Conservation (phyloP, 2,888 invertebrate species). For the Dilophus febrilis region DNA sequence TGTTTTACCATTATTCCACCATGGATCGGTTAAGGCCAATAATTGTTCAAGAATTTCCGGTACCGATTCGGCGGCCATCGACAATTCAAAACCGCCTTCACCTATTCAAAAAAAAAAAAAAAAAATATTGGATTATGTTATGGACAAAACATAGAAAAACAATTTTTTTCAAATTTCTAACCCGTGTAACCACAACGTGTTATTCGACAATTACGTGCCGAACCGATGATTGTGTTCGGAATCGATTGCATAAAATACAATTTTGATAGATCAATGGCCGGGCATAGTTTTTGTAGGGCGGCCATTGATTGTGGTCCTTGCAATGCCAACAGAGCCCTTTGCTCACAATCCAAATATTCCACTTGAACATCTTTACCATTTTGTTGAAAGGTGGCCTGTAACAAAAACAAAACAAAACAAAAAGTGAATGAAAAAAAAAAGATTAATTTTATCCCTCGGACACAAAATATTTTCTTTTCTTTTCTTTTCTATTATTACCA, state of each 20-base stretch:
- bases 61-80: conserved; percentile 53
- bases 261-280: conserved; percentile 42
- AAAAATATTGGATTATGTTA: not conserved
- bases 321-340: conserved; percentile 64
- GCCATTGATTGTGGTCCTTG: conserved; percentile 63
- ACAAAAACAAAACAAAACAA: not conserved
- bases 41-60: conserved; percentile 50
- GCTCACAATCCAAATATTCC: conserved; percentile 53
- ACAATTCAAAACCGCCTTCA: conserved; percentile 96
- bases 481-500: conserved; percentile 32
- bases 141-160: no score
- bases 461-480: no score
- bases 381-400: conserved; percentile 29
- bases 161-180: not conserved
- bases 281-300: conserved; percentile 47
- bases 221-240: conserved; percentile 44
- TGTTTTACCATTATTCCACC: no score
- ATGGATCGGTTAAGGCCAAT: no score
- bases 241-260: conserved; percentile 78
- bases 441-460: not conserved
- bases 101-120: not conserved
- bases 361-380: conserved; percentile 49
- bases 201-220: conserved; percentile 44
- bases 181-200: conserved; percentile 97
- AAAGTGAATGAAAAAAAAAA: not conserved